Evolutionary conservation across 2,797 vertebrate genomes (phyloP).

Genomic region (Sciurus carolinensis): DNA sequence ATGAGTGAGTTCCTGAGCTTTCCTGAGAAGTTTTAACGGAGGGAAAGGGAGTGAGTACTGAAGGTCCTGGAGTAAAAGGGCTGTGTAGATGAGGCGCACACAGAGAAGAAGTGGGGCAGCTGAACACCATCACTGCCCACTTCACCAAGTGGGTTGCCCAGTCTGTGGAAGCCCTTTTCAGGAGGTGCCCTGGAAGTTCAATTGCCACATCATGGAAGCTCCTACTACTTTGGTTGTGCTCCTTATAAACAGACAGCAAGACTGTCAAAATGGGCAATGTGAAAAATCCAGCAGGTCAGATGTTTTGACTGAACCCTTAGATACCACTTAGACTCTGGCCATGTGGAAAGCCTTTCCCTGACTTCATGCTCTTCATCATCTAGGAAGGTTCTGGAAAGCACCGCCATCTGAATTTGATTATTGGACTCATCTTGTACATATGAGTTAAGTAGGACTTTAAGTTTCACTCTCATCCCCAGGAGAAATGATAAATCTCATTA

Average conservation of each 20-base stretch:
- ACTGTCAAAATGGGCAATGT: not conserved
- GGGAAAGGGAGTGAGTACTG: not conserved
- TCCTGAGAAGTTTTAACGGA: not conserved
- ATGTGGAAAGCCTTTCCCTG: not conserved
- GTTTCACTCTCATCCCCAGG: not conserved
- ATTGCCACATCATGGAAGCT: not conserved
- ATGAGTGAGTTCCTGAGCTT: not conserved
- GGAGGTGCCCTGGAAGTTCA: not conserved
- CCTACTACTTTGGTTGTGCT: not conserved
- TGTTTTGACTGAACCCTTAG: not conserved
- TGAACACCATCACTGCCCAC: not conserved
- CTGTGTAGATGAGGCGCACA: not conserved
- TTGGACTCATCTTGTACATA: not conserved
- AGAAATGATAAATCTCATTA: not conserved
- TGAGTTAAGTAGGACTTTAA: not conserved
- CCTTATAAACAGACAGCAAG: not conserved
- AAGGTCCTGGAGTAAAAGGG: not conserved
- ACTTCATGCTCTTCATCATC: not conserved
- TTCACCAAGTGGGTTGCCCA: not conserved
- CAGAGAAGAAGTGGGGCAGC: not conserved
- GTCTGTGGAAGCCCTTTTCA: not conserved
- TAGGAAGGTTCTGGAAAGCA: not conserved
- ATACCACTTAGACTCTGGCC: not conserved
- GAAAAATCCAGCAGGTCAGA: not conserved
- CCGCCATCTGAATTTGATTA: not conserved